These are phyloP conservation scores for Polypterus bichir DNA, from an alignment of 2,113 vertebrate genomes.

Conservation along the genomic window DNA sequence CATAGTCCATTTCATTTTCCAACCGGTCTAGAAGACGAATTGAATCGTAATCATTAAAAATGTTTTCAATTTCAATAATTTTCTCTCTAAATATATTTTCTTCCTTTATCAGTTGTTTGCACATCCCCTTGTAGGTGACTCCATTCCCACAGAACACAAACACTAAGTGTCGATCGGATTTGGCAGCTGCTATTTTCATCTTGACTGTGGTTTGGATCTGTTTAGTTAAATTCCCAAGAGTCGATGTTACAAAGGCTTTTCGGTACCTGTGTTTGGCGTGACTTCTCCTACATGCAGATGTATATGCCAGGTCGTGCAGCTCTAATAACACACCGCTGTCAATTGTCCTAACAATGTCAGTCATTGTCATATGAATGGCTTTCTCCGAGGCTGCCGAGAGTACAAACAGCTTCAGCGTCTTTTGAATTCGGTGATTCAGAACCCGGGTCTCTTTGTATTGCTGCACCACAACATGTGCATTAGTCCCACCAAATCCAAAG, in stretches of 20 bases:
- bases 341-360: constrained; percentile 44
- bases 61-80: constrained; percentile 44
- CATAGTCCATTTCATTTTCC: constrained; percentile 22
- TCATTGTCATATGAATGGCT: constrained; percentile 44
- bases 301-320: constrained; percentile 55
- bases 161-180: constrained; percentile 37
- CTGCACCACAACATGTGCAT: constrained; percentile 59
- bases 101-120: constrained; percentile 46
- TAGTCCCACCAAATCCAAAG: constrained; percentile 80
- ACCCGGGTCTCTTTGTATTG: constrained; percentile 35
- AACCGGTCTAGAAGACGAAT: constrained; percentile 38
- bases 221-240: constrained; percentile 46
- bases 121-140: constrained; percentile 49
- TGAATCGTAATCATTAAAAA: constrained; percentile 41
- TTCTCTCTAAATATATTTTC: constrained; percentile 56
- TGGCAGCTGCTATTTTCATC: constrained; percentile 19
- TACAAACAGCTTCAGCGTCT: constrained; percentile 44
- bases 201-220: constrained; percentile 33
- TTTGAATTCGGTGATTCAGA: constrained; percentile 20
- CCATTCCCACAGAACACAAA: constrained; percentile 76
- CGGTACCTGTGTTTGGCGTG: constrained; percentile 57
- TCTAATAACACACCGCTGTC: constrained; percentile 24
- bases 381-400: constrained; percentile 59
- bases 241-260: constrained; percentile 51
- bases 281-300: constrained; percentile 69